Evolutionary conservation across 2,113 vertebrate species (phyloP).

Genomic region (Oryzias woworae): DNA sequence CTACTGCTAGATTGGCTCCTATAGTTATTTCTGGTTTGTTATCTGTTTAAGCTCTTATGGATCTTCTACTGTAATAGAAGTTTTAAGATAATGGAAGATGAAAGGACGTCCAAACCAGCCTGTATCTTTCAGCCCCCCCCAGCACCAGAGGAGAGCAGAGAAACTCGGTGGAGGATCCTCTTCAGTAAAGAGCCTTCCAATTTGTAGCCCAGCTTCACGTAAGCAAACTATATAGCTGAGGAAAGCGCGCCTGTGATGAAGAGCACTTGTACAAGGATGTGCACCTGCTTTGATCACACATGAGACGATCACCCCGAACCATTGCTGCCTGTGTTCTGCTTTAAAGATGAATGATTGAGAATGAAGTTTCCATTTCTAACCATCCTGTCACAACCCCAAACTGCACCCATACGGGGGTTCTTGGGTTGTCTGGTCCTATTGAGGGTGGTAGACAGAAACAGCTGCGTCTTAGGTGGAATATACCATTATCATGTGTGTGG

Average conservation of each 20-base stretch:
- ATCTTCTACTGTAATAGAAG: conserved; percentile 56
- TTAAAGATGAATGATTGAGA: conserved; percentile 41
- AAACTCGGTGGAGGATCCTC: conserved; percentile 69
- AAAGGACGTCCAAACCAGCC: conserved; percentile 65
- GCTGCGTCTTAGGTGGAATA: too few relatives aligned
- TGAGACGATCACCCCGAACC: conserved; percentile 33
- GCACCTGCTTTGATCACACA: conserved; percentile 50
- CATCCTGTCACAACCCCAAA: too few relatives aligned
- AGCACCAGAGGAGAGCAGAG: conserved; percentile 66
- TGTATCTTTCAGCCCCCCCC: conserved; percentile 77
- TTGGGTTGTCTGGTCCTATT: too few relatives aligned
- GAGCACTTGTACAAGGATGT: conserved; percentile 58
- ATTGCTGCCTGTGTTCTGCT: conserved; percentile 44
- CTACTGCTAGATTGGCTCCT: conserved; percentile 10
- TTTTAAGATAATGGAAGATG: conserved; percentile 67
- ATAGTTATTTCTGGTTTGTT: conserved; percentile 9
- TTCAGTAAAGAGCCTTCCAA: conserved; percentile 61
- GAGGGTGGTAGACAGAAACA: too few relatives aligned
- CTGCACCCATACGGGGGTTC: too few relatives aligned
- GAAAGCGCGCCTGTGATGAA: conserved; percentile 65
- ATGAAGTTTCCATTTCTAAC: conserved; percentile 54
- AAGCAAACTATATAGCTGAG: conserved; percentile 64
- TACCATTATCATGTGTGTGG: too few relatives aligned
- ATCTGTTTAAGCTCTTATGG: conserved; percentile 38
- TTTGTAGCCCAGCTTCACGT: conserved; percentile 64